Conservation (phyloP, 2,113 vertebrate species). For the Lepus europaeus region DNA sequence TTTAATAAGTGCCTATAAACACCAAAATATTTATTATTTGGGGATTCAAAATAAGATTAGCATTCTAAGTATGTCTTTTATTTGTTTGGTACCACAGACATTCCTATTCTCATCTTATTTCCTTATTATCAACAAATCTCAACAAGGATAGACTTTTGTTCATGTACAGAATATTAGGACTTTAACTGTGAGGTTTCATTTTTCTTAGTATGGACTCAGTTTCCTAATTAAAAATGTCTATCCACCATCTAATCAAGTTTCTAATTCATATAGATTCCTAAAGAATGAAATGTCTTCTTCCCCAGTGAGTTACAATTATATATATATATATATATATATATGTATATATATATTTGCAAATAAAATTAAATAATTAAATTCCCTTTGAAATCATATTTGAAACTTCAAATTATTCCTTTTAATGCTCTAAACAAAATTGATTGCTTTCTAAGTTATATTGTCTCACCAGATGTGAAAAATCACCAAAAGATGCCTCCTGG, state of each 20-base stretch:
- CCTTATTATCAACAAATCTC: not conserved
- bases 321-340: not conserved
- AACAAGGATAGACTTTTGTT: not conserved
- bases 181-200: not conserved
- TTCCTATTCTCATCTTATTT: not conserved
- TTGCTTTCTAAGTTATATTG: not conserved
- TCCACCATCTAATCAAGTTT: not conserved
- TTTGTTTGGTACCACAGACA: not conserved
- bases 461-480: not conserved
- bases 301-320: too few species aligned
- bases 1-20: not conserved
- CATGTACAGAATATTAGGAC: not conserved
- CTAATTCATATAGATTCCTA: not conserved
- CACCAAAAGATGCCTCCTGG: not conserved
- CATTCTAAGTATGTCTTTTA: not conserved
- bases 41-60: not conserved
- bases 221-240: not conserved
- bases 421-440: not conserved
- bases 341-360: not conserved
- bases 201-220: not conserved
- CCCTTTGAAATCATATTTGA: not conserved
- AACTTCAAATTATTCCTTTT: not conserved
- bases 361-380: slow-evolving; percentile 38
- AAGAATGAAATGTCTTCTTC: not conserved
- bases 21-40: not conserved